These are phyloP conservation scores for Gymnocypris eckloni DNA, from an alignment of 2,797 vertebrate genomes.

Conservation along the genomic window DNA sequence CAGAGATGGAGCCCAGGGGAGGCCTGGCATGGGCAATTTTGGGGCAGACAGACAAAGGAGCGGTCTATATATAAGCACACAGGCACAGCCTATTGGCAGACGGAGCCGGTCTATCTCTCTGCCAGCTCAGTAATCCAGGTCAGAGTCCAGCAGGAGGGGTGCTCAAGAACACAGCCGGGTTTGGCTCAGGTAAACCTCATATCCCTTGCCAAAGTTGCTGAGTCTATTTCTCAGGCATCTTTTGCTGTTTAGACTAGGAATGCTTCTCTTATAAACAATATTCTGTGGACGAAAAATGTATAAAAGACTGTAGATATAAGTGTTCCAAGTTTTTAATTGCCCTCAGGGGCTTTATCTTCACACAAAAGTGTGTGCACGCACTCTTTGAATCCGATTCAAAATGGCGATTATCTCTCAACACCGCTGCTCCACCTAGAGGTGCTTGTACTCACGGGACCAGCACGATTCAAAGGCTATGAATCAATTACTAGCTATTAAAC, in stretches of 20 bases:
- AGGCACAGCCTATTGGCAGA: constrained; percentile 62
- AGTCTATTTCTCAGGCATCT: neutral
- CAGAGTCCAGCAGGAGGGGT: constrained; percentile 47
- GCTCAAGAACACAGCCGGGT: constrained; percentile 28
- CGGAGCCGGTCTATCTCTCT: constrained; percentile 2
- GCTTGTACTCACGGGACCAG: constrained; percentile 42
- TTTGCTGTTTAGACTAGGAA: neutral
- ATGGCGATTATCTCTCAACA: constrained; percentile 43
- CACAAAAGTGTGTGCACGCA: constrained; percentile 13
- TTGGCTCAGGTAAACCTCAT: constrained; percentile 8
- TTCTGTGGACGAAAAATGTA: neutral
- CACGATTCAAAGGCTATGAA: constrained; percentile 56
- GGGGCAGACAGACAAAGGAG: constrained; percentile 72
- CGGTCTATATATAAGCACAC: constrained; percentile 77
- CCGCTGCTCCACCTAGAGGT: constrained; percentile 45
- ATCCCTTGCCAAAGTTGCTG: neutral
- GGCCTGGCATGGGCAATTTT: constrained; percentile 74
- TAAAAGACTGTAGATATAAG: constrained; percentile 23
- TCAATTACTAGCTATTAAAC: constrained; percentile 66
- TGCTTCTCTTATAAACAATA: neutral
- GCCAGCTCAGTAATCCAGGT: constrained; percentile 44
- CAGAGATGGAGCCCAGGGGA: constrained; percentile 64
- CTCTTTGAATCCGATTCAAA: constrained; percentile 43
- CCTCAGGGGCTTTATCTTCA: constrained; percentile 41
- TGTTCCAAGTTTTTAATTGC: constrained; percentile 45